Evolutionary conservation across 2,113 vertebrate species (phyloP).

Genomic region (Glaucomys volans): DNA sequence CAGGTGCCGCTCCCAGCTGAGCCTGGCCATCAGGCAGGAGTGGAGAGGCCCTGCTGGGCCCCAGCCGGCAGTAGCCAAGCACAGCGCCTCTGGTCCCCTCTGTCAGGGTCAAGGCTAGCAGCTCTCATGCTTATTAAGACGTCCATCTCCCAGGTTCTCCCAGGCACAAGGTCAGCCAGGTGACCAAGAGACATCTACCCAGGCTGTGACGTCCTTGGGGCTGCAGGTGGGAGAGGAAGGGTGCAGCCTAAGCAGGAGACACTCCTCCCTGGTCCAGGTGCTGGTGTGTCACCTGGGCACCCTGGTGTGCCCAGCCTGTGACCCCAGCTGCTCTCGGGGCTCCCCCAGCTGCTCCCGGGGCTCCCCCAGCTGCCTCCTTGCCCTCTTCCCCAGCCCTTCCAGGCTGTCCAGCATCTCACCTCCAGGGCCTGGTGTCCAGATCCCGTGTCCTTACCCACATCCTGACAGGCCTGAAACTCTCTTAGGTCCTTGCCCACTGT

Average conservation of each 20-base stretch:
- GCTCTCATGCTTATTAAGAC: neutral
- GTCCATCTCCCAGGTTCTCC: neutral
- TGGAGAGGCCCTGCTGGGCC: neutral
- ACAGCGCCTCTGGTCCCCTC: neutral
- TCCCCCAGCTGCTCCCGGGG: neutral
- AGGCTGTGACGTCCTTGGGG: neutral
- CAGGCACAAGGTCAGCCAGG: neutral
- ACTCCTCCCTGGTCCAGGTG: neutral
- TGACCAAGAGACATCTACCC: neutral
- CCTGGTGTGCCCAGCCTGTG: rapidly evolving
- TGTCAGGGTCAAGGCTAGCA: neutral
- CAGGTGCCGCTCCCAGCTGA: neutral
- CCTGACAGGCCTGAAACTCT: neutral
- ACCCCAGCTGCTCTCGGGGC: neutral
- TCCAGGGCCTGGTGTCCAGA: neutral
- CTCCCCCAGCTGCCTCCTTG: neutral
- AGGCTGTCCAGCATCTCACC: rapidly evolving
- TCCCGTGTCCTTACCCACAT: rapidly evolving
- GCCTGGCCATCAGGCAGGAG: too few species aligned
- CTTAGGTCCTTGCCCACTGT: too few species aligned
- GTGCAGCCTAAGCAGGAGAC: neutral
- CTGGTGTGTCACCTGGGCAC: neutral
- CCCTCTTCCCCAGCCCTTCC: neutral
- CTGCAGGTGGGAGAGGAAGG: too few species aligned
- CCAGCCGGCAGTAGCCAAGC: neutral